Evolutionary conservation across 2,888 invertebrate species (phyloP).

Genomic region (Ramazzottius varieornatus): DNA sequence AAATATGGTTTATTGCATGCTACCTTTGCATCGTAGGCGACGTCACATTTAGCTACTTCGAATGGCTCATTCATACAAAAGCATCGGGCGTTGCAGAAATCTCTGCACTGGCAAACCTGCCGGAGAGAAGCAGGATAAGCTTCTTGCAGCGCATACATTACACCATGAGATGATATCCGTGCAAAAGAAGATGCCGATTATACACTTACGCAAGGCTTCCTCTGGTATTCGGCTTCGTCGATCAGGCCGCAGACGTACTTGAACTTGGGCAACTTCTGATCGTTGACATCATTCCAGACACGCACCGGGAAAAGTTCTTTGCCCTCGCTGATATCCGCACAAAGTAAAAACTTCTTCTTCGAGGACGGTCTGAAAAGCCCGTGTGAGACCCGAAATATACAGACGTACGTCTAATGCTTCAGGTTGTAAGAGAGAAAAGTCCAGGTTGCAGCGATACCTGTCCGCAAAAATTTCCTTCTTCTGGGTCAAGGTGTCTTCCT

Average conservation of each 20-base stretch:
- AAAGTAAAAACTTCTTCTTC: too few species aligned
- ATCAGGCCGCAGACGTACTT: neutral
- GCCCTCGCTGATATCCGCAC: neutral
- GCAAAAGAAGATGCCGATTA: neutral
- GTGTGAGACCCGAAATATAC: too few species aligned
- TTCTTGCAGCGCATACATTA: neutral
- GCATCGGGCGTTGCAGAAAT: neutral
- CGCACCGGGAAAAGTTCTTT: neutral
- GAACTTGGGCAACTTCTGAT: neutral
- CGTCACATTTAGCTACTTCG: too few species aligned
- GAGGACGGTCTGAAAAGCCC: too few species aligned
- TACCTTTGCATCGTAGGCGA: neutral
- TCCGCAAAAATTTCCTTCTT: too few species aligned
- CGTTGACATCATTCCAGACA: neutral
- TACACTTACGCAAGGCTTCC: neutral
- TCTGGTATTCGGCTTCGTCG: neutral
- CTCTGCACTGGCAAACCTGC: neutral
- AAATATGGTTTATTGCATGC: too few species aligned
- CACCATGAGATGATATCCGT: too few species aligned
- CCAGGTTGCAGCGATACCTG: too few species aligned
- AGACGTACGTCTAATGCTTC: too few species aligned
- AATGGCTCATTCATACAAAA: neutral
- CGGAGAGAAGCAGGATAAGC: neutral
- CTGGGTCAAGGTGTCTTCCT: too few species aligned
- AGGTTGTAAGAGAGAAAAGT: too few species aligned